Conservation (phyloP, 2,797 vertebrate species). For the Enteromius radiatus region DNA sequence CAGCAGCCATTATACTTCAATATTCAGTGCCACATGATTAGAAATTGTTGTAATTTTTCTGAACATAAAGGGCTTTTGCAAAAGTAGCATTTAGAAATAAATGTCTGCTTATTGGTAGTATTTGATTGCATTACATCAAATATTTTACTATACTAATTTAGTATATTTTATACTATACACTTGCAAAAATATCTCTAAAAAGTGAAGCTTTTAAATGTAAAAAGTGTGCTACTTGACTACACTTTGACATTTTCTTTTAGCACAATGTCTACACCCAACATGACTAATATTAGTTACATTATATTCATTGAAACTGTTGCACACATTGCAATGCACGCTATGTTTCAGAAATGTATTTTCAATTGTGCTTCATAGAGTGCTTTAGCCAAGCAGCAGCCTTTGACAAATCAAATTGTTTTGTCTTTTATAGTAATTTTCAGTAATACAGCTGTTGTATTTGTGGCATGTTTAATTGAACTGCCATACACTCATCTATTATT, state of each 20-base stretch:
- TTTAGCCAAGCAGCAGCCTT: neutral
- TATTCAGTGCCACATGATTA: neutral
- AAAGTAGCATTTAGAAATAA: neutral
- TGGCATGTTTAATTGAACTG: slow-evolving; percentile 42
- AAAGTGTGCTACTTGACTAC: neutral
- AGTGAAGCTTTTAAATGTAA: neutral
- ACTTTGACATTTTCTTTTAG: neutral
- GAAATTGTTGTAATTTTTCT: neutral
- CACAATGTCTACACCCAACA: neutral
- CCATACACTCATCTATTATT: slow-evolving; percentile 56
- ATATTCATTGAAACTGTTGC: neutral
- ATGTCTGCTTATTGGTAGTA: neutral
- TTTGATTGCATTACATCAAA: neutral
- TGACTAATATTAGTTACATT: neutral
- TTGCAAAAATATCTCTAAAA: neutral
- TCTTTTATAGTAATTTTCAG: neutral
- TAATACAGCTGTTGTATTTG: slow-evolving; percentile 24
- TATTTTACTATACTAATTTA: too few species aligned
- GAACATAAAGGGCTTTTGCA: neutral
- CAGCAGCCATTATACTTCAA: neutral
- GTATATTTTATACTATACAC: neutral
- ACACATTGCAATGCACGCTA: neutral
- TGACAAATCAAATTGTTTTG: neutral
- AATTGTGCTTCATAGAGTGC: neutral
- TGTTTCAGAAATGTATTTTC: neutral